phyloP scores from a whole-genome alignment of 2,888 invertebrate genomes.

The Kuschelorhynchus macadamiae region DNA sequence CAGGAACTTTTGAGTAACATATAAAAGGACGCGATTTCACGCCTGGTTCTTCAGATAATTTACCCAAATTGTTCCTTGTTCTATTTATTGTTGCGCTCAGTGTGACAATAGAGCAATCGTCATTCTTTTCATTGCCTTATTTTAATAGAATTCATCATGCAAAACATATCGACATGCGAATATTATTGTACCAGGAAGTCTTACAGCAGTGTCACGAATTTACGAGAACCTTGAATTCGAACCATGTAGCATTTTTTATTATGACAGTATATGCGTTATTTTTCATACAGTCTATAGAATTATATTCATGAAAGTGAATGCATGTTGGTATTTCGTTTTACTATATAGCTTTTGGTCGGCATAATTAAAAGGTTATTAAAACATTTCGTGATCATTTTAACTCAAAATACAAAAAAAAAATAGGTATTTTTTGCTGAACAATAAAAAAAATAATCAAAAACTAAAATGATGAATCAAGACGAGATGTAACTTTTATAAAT shows the following conservation, averaged over 20 bases:
- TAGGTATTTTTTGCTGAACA: too few relatives aligned
- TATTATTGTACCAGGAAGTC: slow-evolving; percentile 42
- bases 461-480: too few relatives aligned
- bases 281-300: too few relatives aligned
- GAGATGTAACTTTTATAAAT: too few relatives aligned
- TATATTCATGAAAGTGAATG: too few relatives aligned
- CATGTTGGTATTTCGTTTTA: too few relatives aligned
- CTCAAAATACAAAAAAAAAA: too few relatives aligned
- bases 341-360: too few relatives aligned
- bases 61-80: slow-evolving; percentile 22
- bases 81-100: slow-evolving; percentile 23
- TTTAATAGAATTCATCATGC: slow-evolving; percentile 58
- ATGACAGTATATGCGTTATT: neutral
- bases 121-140: slow-evolving; percentile 25
- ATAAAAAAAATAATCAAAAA: too few relatives aligned
- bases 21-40: slow-evolving; percentile 28
- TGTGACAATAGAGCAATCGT: slow-evolving; percentile 23
- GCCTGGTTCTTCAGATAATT: slow-evolving; percentile 20
- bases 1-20: slow-evolving; percentile 7
- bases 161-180: slow-evolving; percentile 60
- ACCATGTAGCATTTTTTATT: slow-evolving; percentile 7
- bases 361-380: too few relatives aligned
- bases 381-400: too few relatives aligned
- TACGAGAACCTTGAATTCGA: slow-evolving; percentile 33
- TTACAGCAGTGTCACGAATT: slow-evolving; percentile 31